These are phyloP conservation scores for Heliconius himera DNA, from an alignment of 1,140 invertebrate species.

Conservation along the genomic window DNA sequence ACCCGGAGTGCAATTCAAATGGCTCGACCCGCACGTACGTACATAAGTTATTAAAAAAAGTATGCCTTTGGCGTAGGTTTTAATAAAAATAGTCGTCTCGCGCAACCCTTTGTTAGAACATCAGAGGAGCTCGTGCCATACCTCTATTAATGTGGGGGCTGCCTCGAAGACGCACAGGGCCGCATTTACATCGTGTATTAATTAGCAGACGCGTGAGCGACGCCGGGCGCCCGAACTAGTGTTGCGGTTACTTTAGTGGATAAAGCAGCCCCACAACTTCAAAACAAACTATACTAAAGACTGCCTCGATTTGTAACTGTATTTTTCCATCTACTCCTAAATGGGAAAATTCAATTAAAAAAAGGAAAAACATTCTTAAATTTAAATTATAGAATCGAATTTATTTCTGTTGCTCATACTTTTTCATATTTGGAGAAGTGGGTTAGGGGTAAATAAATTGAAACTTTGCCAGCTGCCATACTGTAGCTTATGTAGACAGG, in stretches of 20 bases:
- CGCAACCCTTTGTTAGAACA: slow-evolving; percentile 76
- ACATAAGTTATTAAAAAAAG: slow-evolving; percentile 82
- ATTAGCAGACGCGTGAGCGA: slow-evolving; percentile 46
- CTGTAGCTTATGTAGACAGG: slow-evolving; percentile 40
- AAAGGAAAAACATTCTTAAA: slow-evolving; percentile 32
- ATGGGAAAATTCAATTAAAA: slow-evolving; percentile 33
- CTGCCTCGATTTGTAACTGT: slow-evolving; percentile 14
- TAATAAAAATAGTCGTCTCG: slow-evolving; percentile 80
- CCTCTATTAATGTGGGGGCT: slow-evolving; percentile 74
- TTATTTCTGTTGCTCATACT: slow-evolving; percentile 40
- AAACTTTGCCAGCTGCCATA: slow-evolving; percentile 41
- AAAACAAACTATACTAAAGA: slow-evolving; percentile 11
- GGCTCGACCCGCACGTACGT: slow-evolving; percentile 77
- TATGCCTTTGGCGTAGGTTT: slow-evolving; percentile 76
- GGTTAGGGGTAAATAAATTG: slow-evolving; percentile 44
- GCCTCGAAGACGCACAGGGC: slow-evolving; percentile 74
- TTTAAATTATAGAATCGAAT: slow-evolving; percentile 40
- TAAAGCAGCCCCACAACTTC: slow-evolving; percentile 1
- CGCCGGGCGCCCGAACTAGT: neutral
- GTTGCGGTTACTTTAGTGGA: neutral
- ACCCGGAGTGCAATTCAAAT: slow-evolving; percentile 77
- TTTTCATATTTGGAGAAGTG: slow-evolving; percentile 43
- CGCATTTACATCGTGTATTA: slow-evolving; percentile 56
- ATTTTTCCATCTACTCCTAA: slow-evolving; percentile 20
- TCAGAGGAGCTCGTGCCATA: slow-evolving; percentile 71